Conservation (phyloP, 1,140 invertebrate genomes). For the Macrosteles quadrilineatus region DNA sequence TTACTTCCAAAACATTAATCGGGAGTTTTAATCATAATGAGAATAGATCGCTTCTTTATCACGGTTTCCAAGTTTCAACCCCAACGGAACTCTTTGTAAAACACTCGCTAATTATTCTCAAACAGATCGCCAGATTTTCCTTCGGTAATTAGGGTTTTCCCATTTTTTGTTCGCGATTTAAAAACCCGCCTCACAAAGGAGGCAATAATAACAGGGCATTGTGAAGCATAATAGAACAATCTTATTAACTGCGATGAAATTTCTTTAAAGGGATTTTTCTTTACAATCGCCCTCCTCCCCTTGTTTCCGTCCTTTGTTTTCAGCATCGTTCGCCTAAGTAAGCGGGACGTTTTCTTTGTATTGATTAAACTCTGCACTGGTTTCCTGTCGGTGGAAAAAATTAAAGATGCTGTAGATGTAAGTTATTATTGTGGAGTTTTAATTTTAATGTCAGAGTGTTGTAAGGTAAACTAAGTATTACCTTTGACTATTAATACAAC, state of each 20-base stretch:
- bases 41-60: background rate
- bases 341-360: background rate
- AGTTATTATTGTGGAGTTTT: too few relatives aligned
- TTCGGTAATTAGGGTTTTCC: conserved; percentile 17
- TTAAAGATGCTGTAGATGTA: too few relatives aligned
- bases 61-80: conserved; percentile 2
- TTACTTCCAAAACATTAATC: too few relatives aligned
- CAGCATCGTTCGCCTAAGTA: background rate
- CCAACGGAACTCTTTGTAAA: background rate
- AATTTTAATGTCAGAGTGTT: too few relatives aligned
- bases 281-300: background rate
- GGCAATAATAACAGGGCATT: conserved; percentile 10
- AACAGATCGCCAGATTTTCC: conserved; percentile 14
- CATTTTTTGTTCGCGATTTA: background rate
- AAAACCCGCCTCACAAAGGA: background rate
- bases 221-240: conserved; percentile 19
- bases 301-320: conserved; percentile 4
- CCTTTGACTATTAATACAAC: too few relatives aligned
- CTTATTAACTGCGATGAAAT: conserved; percentile 23
- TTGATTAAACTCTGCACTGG: background rate
- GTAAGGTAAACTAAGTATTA: too few relatives aligned
- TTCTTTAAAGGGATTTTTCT: conserved; percentile 21
- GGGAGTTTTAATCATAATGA: background rate
- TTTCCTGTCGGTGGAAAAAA: too few relatives aligned
- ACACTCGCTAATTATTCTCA: conserved; percentile 11